These are phyloP conservation scores for Anoplolepis gracilipes DNA, from an alignment of 1,140 invertebrate genomes.

Conservation along the genomic window DNA sequence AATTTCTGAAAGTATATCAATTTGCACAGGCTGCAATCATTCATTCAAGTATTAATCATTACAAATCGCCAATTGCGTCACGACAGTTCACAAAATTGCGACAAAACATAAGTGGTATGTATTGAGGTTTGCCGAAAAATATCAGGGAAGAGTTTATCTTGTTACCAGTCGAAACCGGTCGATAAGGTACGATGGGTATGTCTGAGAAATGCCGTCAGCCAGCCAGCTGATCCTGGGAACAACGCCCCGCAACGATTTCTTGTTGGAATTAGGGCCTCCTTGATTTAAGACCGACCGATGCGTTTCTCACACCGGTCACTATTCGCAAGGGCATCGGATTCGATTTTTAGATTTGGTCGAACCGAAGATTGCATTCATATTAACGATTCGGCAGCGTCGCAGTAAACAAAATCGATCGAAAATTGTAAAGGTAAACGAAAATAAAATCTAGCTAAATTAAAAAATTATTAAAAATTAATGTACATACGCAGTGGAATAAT, in stretches of 20 bases:
- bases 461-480: background rate
- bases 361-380: constrained; percentile 27
- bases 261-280: constrained; percentile 84
- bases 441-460: background rate
- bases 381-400: background rate
- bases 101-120: background rate
- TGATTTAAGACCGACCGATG: constrained; percentile 83
- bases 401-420: background rate
- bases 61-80: background rate
- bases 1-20: background rate
- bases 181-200: constrained; percentile 82
- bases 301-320: constrained; percentile 82
- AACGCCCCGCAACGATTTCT: constrained; percentile 82
- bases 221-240: constrained; percentile 86
- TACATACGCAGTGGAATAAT: background rate
- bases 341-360: constrained; percentile 52
- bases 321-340: constrained; percentile 57
- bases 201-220: constrained; percentile 84
- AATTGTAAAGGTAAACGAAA: background rate
- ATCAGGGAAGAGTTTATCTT: constrained; percentile 64
- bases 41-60: constrained; percentile 11
- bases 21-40: background rate
- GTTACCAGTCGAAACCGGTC: constrained; percentile 78
- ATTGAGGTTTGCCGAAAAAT: constrained; percentile 4
- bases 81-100: constrained; percentile 6